Base-by-base conservation (phyloP, 2,888 invertebrate genomes). In the Drosophila imparisetae region DNA sequence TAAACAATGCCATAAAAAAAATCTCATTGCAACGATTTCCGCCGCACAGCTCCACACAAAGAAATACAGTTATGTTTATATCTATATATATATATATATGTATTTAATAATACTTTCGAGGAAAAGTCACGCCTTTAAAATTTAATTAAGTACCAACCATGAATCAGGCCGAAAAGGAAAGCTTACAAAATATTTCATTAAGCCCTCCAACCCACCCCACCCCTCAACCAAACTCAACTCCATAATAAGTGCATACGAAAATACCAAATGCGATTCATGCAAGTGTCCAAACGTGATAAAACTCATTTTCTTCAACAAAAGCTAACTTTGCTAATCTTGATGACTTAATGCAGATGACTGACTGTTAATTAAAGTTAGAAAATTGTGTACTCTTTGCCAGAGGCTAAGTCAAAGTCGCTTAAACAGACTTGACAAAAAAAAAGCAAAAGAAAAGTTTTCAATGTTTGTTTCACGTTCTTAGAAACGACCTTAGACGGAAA, bases 1-100 rank as follows among this genome's bases (percentile, higher is more conserved):
- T 62, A 80, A 83, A 86, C 84, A 88, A 88, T 86, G 65, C 84
- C 83, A 88, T 85, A 88, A 83, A 80, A 75, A 75, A 79, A 73
- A 72, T 81, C 71, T 74, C 76, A 89, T 83, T 85, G 85, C 83
- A 89, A 83, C 79, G 72, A 85, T 85, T 85, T 85, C 84, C 85
- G 85, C 72, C 74, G 82, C 72, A 64, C 66, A 69, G 45, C 45
- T 54, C 81, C 72, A 71, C 13, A 84, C 71, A 72, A 80, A 75
- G 61, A 69, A 58, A 38, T 10, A 61, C 21, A 63, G 60, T 64
- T 72, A 71, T 60, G 71, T 74, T 15, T 24, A 8, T 15, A 24
- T 10, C 10, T 45, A 24, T 45, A 76, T 66, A 72, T 2, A 24
- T 2, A 24, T 10, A 32, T 32, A 32, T 24, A 45, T 45, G 58